A percentile compares a stretch with the other conserved stretches of the same genome.
These are phyloP conservation scores for Cliona cf. orientalis DNA, from an alignment of 37 sponge, comb jelly and placozoan species.

Conservation along the genomic window DNA sequence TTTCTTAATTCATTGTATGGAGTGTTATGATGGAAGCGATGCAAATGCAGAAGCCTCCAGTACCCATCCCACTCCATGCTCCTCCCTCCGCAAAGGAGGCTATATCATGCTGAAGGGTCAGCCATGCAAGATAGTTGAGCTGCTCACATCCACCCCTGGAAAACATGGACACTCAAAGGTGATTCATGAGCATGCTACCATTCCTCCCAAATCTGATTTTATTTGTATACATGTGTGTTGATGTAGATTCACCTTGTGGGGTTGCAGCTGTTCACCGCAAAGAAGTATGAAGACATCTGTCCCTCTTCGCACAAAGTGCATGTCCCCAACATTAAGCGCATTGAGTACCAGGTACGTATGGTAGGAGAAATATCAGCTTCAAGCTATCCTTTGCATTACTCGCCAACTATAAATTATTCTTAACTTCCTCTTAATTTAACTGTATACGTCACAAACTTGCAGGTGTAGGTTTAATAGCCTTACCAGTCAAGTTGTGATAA, in stretches of 20 bases:
- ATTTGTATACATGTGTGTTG: no score
- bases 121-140: constrained; percentile 62
- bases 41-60: constrained; percentile 47
- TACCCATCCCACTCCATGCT: constrained; percentile 36
- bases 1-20: neutral
- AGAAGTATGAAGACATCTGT: constrained; percentile 67
- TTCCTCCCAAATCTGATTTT: no score
- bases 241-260: constrained; percentile 41
- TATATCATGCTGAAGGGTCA: constrained; percentile 59
- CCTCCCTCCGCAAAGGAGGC: constrained; percentile 51
- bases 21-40: constrained; percentile 12
- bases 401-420: no score
- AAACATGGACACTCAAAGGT: constrained; percentile 73
- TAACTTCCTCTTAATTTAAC: no score
- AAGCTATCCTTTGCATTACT: no score
- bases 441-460: no score
- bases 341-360: constrained; percentile 61
- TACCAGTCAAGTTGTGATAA: no score
- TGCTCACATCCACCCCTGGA: constrained; percentile 34
- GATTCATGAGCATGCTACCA: no score
- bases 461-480: no score
- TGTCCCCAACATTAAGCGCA: constrained; percentile 40
- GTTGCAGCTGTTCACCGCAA: constrained; percentile 59
- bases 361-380: no score
- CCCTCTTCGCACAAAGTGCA: constrained; percentile 54